Base-by-base conservation (phyloP, 2,113 vertebrate genomes). In the Picathartes gymnocephalus region DNA sequence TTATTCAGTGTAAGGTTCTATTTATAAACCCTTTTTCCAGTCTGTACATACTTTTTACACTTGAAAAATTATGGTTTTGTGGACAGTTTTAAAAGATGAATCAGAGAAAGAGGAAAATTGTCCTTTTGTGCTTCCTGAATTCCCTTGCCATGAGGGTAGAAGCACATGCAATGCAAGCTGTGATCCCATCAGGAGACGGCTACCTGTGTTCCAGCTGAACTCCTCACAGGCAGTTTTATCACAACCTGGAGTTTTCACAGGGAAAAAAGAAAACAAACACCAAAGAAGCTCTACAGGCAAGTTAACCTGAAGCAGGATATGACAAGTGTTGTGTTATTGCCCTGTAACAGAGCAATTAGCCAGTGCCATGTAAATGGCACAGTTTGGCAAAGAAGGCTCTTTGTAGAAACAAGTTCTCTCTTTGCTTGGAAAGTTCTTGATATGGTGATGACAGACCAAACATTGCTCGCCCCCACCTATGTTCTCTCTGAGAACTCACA, bases 51-150 rank as follows among this genome's bases (percentile, higher is more conserved):
- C 42, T 74, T 86, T 96, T 95, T 93, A 93, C 91, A 88, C 73
- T 92, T 93, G 93, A 96, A 88, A 92, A 95, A 93, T 47, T 94
- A 70, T 78, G 69, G 72, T 90, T 97, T 96, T 97, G 77, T 95
- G 70, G 91, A 89, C 61, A 89, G 82, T 80, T 96, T 88, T 85
- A 93, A 35, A 50, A 71, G 86, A 35, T 85, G 83, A 86, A 81
- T 81, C 23, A 25, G 64, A 93, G 69, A 88, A 35, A 88, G 61
- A 94, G n/a, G 53, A 97, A 97, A 96, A 92, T 71, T 92, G 84
- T 96, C 48, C 85, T 94, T 96, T 92, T 93, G 74, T 88, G 53
- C 66, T 97, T 58, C 70, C 62, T 94, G 78, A 93, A 87, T 91
- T 96, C 74, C 68, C 86, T 42, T 18, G 62, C 66, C 39, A 37